Evolutionary conservation across 1,140 invertebrate genomes (phyloP), one percentile per base, ranked within the genome.

Genomic region (Carcinoscorpius rotundicauda): DNA sequence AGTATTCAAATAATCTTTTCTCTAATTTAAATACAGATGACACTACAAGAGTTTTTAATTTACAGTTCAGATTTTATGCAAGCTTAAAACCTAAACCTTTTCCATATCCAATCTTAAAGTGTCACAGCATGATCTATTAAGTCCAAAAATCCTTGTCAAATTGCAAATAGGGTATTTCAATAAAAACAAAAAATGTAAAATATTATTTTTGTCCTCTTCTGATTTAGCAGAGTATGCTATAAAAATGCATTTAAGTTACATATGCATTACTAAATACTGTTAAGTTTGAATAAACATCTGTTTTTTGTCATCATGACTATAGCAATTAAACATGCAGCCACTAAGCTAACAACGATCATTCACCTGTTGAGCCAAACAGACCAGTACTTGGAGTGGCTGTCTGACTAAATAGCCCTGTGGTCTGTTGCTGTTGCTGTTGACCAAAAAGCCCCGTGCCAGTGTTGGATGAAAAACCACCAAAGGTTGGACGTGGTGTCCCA

Each of bases 371-470:
- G 3, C 67, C 64, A 68, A 68, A 68, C 5, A 68, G 50, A n/a
- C 64, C n/a, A 60, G 64, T 55, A 49, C 64, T 61, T n/a, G 67
- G 59, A 51, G n/a, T 61, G 48, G 67, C 58, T 53, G 9, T 64
- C 60, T 72, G 70, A 0, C 71, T 66, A 71, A 71, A 69, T 53
- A 69, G 60, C 58, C 65, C 64, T 11, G 65, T 64, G 51, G n/a
- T 11, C 48, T 60, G 60, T 62, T 55, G 29, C 49, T 53, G 58
- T 10, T 60, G 59, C 6, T 72, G 71, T 81, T 96, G 97, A 9
- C 93, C 59, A 60, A 60, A 60, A 49, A 60, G 59, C 10, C n/a
- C 49, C 5, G 59, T 57, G 58, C 60, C 52, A 51, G 58, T 60
- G 8, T 66, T 59, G 4, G 53, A 60, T 11, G 62, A 63, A 58